Conservation (phyloP, 2,113 vertebrate genomes). For the Pao palembangensis region DNA sequence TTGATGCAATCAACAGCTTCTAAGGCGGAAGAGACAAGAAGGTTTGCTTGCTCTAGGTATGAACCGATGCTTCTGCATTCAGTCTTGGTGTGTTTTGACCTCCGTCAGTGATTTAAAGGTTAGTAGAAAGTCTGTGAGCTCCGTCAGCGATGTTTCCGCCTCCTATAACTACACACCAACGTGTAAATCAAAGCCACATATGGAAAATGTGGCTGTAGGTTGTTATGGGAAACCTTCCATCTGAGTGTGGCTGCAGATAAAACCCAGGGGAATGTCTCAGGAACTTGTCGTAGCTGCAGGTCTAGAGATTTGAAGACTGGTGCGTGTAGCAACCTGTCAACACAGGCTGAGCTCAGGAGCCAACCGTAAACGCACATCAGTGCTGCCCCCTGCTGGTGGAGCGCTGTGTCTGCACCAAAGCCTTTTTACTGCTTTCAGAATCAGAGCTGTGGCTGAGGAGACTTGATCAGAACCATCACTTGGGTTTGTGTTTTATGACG, state of each 20-base stretch:
- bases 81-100: no score
- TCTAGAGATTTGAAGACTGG: background rate
- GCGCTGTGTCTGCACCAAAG: background rate
- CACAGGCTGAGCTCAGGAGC: background rate
- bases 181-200: background rate
- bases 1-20: no score
- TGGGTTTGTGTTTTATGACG: background rate
- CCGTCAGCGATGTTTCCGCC: no score
- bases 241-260: background rate
- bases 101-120: no score
- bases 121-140: no score
- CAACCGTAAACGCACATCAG: background rate
- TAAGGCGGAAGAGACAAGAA: conserved; percentile 1
- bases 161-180: background rate
- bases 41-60: conserved; percentile 3
- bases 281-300: conserved; percentile 32
- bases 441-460: background rate
- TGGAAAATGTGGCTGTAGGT: no score
- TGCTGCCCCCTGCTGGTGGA: conserved; percentile 51
- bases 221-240: background rate
- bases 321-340: conserved; percentile 20
- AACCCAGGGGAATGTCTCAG: background rate
- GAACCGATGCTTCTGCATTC: no score
- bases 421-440: background rate
- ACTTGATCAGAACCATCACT: background rate